Percentiles rank a stretch among this genome's conserved stretches.
Conservation (phyloP, 2,113 vertebrate genomes). For the Brachyistius frenatus region DNA sequence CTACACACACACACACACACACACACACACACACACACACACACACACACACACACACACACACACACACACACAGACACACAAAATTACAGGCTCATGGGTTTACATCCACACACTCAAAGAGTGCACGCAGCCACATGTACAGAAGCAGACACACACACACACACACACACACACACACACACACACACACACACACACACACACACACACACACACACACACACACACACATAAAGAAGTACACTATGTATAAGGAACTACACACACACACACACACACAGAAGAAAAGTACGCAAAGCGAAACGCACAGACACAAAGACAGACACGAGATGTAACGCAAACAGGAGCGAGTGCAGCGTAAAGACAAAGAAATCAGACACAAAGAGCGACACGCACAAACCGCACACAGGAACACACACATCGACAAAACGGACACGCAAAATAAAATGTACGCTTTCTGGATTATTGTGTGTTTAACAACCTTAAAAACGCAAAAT, state of each 20-base stretch:
- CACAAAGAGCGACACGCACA: background rate
- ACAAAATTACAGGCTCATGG: conserved; percentile 48
- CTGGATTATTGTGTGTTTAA: too few relatives aligned
- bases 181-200: conserved; percentile 39
- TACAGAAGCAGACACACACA: conserved; percentile 39
- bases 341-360: background rate
- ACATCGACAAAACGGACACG: too few relatives aligned
- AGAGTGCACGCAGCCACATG: conserved; percentile 6
- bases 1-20: conserved; percentile 9
- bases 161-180: conserved; percentile 18
- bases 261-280: conserved; percentile 7
- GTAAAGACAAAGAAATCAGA: background rate
- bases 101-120: conserved; percentile 22
- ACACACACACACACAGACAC: conserved; percentile 4
- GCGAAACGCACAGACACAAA: background rate
- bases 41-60: conserved; percentile 13
- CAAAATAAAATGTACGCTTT: too few relatives aligned
- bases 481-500: too few relatives aligned
- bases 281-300: background rate
- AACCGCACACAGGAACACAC: too few relatives aligned
- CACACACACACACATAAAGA: conserved; percentile 31
- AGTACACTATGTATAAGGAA: conserved; percentile 23
- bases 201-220: conserved; percentile 29
- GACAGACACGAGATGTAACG: background rate
- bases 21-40: background rate